Evolutionary conservation across 2,113 vertebrate species (phyloP), one percentile per base, ranked within the genome.

Genomic region (Oenanthe melanoleuca): DNA sequence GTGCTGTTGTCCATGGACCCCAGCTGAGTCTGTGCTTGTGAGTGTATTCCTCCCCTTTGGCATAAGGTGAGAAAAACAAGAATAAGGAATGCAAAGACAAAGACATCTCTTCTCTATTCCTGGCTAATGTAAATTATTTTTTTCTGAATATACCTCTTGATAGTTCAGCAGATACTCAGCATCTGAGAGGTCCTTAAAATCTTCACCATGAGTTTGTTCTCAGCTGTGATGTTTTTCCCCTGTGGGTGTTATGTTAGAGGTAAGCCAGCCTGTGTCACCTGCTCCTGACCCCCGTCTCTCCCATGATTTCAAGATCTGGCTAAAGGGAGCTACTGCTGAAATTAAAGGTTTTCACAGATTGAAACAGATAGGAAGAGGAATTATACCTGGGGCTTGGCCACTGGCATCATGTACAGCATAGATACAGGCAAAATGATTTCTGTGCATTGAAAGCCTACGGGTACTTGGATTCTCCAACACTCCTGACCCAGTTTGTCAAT

Each of bases 361-460:
- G 67, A 55, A 89, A 71, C 20, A 40, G 8, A 14, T 74, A 45
- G 57, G 34, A 91, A 61, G 22, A 45, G 25, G 14, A 50, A 29
- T 66, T 80, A 63, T 52, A 73, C 47, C 42, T 38, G 34, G 20
- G 25, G 25, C 42, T 92, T 18, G 53, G 45, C n/a, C 25, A 20
- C 45, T 65, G 79, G 14, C 14, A 0, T 56, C 50, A 34, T 9
- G n/a, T 79, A 65, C 8, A 42, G 31, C 59, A 60, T 22, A 67
- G 45, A n/a, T 37, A 31, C 14, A 65, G 20, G 9, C 31, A 45
- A 38, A 92, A 80, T 69, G 56, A 82, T 83, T 80, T 34, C 24
- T 61, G n/a, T 80, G 42, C 8, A 2, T 37, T 65, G 83, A 80
- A 93, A 86, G 40, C 52, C 56, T 74, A 0, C 0, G 0, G 19